Evolutionary conservation across 2,797 vertebrate genomes (phyloP).

Genomic region (Tamandua tetradactyla): DNA sequence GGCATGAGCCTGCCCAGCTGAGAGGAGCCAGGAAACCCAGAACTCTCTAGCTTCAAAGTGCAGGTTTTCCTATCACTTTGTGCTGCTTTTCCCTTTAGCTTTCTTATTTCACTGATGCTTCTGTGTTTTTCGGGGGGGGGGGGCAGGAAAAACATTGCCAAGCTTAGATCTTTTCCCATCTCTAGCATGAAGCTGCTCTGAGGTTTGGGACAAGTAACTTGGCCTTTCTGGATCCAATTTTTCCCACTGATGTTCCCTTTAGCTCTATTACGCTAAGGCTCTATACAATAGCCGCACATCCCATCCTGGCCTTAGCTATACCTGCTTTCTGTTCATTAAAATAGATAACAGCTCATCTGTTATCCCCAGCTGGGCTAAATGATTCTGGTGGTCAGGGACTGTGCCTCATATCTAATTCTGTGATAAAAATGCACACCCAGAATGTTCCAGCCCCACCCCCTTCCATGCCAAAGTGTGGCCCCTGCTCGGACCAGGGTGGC

Average conservation of each 20-base stretch:
- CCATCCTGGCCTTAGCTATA: neutral
- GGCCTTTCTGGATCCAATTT: neutral
- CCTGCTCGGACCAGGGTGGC: neutral
- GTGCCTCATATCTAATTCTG: neutral
- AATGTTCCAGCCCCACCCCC: neutral
- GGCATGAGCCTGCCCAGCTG: neutral
- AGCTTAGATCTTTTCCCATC: neutral
- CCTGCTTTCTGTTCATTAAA: neutral
- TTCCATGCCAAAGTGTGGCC: too few species aligned
- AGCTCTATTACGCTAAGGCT: neutral
- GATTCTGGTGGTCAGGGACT: neutral
- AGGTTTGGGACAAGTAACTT: neutral
- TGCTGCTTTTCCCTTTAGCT: neutral
- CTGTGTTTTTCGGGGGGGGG: accelerated
- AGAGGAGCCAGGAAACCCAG: neutral
- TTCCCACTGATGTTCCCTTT: neutral
- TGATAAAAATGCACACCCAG: neutral
- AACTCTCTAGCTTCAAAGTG: neutral
- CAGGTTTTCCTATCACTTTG: neutral
- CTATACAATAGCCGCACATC: neutral
- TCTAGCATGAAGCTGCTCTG: neutral
- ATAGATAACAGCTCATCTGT: neutral
- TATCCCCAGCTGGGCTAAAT: neutral
- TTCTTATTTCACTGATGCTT: neutral
- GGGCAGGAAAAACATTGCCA: accelerated